phyloP scores from a whole-genome alignment of 1,140 invertebrate species.

The Venustaconcha ellipsiformis region DNA sequence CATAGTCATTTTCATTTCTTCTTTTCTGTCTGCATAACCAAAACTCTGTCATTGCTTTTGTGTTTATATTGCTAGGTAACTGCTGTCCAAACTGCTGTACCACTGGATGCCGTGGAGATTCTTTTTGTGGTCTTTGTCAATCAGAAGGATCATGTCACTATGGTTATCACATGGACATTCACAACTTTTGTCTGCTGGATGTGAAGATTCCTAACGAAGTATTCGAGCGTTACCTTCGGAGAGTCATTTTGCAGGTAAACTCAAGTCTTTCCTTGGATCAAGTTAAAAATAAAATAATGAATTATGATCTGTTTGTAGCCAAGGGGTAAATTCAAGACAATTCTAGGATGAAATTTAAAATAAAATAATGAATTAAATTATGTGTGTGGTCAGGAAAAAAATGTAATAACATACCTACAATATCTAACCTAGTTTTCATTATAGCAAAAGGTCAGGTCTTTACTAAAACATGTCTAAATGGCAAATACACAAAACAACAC shows the following conservation, averaged over 20 bases:
- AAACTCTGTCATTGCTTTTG: too few relatives aligned
- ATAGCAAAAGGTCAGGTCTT: too few relatives aligned
- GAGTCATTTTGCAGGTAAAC: slow-evolving; percentile 29
- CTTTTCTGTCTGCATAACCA: too few relatives aligned
- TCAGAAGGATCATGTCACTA: slow-evolving; percentile 4
- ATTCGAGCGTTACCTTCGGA: slow-evolving; percentile 29
- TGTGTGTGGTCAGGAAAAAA: too few relatives aligned
- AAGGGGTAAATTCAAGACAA: not conserved
- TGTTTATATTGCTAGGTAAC: slow-evolving; percentile 19
- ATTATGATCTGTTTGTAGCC: not conserved
- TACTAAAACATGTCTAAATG: too few relatives aligned
- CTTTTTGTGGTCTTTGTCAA: slow-evolving; percentile 28
- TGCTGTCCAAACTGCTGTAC: slow-evolving; percentile 40
- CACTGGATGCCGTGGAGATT: slow-evolving; percentile 15
- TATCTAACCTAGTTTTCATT: too few relatives aligned
- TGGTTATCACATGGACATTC: slow-evolving; percentile 35
- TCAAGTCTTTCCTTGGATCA: not conserved
- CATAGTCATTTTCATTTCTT: too few relatives aligned
- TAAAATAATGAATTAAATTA: not conserved
- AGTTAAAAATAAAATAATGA: not conserved
- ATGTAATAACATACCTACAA: too few relatives aligned
- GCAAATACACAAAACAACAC: too few relatives aligned
- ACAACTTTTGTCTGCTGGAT: slow-evolving; percentile 30
- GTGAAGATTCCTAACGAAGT: slow-evolving; percentile 31
- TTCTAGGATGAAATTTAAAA: not conserved